phyloP scores from a whole-genome alignment of 1,140 invertebrate genomes.

The Hypothenemus hampei region DNA sequence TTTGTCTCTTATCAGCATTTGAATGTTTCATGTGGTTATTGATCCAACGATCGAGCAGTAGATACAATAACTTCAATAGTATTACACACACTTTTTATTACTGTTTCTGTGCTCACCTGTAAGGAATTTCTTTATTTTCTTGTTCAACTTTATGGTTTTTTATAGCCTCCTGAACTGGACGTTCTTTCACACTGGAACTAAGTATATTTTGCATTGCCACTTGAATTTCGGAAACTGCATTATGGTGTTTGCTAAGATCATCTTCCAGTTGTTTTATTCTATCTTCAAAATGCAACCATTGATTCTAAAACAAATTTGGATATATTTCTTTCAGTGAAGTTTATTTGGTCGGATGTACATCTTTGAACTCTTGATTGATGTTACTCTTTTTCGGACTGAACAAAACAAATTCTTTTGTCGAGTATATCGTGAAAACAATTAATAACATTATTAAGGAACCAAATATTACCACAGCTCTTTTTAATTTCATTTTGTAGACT shows the following conservation, averaged over 20 bases:
- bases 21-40: too few relatives aligned
- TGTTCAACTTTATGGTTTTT: too few relatives aligned
- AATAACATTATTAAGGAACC: constrained; percentile 32
- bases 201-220: constrained; percentile 46
- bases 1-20: too few relatives aligned
- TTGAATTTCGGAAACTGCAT: constrained; percentile 54
- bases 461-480: constrained; percentile 35
- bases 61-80: too few relatives aligned
- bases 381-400: constrained; percentile 27
- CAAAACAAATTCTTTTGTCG: constrained; percentile 36
- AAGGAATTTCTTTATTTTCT: too few relatives aligned
- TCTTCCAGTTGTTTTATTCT: constrained; percentile 60
- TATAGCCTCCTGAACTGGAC: too few relatives aligned
- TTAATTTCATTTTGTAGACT: constrained; percentile 37
- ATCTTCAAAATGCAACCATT: constrained; percentile 62
- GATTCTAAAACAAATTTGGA: constrained; percentile 47
- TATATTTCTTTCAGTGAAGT: neutral
- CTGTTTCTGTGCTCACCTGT: too few relatives aligned
- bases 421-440: constrained; percentile 39
- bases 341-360: constrained; percentile 25
- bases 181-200: constrained; percentile 23
- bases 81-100: too few relatives aligned
- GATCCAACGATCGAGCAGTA: too few relatives aligned
- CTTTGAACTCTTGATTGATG: constrained; percentile 37
- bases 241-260: constrained; percentile 57